A percentile compares a stretch with the other conserved stretches of the same genome.
Conservation (phyloP, 2,888 invertebrate species). For the Eristalinus aeneus region DNA sequence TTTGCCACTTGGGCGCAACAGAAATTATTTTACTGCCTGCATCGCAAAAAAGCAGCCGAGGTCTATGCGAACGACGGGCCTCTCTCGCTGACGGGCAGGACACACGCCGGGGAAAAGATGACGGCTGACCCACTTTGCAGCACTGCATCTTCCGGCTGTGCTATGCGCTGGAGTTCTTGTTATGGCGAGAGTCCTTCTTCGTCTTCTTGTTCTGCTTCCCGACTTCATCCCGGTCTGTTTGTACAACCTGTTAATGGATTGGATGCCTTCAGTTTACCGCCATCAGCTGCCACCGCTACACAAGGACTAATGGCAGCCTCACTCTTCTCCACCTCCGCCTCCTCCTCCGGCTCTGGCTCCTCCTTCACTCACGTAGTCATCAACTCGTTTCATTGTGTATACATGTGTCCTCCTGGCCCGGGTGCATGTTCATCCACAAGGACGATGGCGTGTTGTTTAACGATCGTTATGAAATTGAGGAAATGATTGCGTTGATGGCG, state of each 20-base stretch:
- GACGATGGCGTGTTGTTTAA: constrained; percentile 49
- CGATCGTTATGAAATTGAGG: constrained; percentile 65
- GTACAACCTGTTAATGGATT: constrained; percentile 50
- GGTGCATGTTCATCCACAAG: constrained; percentile 8
- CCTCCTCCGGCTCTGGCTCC: too few species aligned
- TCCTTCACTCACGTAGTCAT: constrained; percentile 29
- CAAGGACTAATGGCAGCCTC: constrained; percentile 30
- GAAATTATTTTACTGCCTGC: constrained; percentile 11
- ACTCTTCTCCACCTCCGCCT: too few species aligned
- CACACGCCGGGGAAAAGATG: constrained; percentile 43
- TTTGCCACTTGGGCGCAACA: constrained; percentile 2
- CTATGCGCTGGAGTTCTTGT: constrained; percentile 1
- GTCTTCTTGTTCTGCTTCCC: neutral
- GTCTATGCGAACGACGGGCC: neutral
- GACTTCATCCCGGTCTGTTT: constrained; percentile 23
- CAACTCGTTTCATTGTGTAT: constrained; percentile 18
- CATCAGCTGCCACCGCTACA: neutral
- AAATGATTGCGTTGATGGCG: constrained; percentile 63
- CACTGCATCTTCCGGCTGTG: constrained; percentile 36
- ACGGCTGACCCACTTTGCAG: constrained; percentile 55
- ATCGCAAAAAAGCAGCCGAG: constrained; percentile 2
- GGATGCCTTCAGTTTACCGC: constrained; percentile 17
- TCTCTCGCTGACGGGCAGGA: constrained; percentile 27
- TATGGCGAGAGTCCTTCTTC: neutral
- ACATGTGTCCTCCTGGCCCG: constrained; percentile 22